Base-by-base conservation (phyloP, 2,113 vertebrate species). In the Callipepla californica region DNA sequence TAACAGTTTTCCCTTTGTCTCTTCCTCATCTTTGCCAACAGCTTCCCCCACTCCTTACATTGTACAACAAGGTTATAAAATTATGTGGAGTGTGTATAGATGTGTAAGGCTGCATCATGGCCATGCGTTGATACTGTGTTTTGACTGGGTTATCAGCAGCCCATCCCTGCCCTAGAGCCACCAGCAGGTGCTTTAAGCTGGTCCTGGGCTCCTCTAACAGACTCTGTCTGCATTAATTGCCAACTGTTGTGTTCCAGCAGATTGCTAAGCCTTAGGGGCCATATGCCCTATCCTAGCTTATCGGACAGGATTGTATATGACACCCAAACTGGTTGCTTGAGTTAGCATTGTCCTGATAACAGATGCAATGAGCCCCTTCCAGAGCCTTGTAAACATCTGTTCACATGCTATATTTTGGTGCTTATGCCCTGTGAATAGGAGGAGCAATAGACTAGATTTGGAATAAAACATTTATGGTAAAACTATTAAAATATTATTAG, bases 11-110 rank as follows among this genome's bases (percentile, higher is more conserved):
- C 79, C 80, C 51, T 13, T 3, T 14, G 30, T 25, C 11, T 79
- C 34, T 82, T 75, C 47, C 75, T 32, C n/a, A 48, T 44, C 5
- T 38, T 10, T 48, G 45, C 61, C 36, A 78, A 4, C 30, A 74
- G 44, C 47, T 3, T 67, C 22, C 25, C 4, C 7, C 12, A 13
- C 13, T 38, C 59, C 62, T 44, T 16, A 11, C 1, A 32, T 21
- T 36, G 38, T 53, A 30, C 75, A 57, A 51, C 7, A 53, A 44
- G n/a, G 38, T 59, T 20, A 45, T 58, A 44, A 78, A 62, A 15
- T 69, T 3, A 6, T 0, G 1, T 32, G 16, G 11, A 12, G 6
- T 26, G 0, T 13, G 5, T 36, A 14, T 19, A 4, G 12, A 25
- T 15, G 11, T 45, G 13, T 3, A 66, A 18, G 13, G 44, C 22